Conservation (phyloP, 2,888 invertebrate species). For the Metallyticus violacea region DNA sequence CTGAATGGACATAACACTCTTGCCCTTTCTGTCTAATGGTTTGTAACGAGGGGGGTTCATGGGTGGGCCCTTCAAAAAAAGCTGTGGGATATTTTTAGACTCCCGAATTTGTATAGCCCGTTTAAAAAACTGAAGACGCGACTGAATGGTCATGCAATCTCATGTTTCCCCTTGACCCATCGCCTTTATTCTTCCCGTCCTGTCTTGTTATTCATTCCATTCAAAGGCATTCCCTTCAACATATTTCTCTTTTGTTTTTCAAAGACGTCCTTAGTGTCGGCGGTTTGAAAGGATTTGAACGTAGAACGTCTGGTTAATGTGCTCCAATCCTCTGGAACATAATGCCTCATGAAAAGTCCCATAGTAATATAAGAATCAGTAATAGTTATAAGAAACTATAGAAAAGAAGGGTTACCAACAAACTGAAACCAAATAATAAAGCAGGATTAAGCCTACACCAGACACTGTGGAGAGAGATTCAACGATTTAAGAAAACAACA, state of each 20-base stretch:
- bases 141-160: background rate
- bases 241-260: background rate
- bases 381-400: too few species aligned
- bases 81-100: background rate
- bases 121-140: background rate
- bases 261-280: background rate
- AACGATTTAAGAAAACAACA: too few species aligned
- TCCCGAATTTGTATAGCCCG: background rate
- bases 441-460: too few species aligned
- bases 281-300: background rate
- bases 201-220: background rate
- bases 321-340: background rate
- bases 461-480: too few species aligned
- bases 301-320: background rate
- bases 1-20: background rate
- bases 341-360: too few species aligned
- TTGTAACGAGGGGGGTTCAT: background rate
- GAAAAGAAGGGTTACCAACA: too few species aligned
- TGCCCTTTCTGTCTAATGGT: background rate
- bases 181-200: background rate
- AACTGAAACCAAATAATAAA: too few species aligned
- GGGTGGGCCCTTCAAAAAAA: background rate
- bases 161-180: background rate
- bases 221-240: background rate
- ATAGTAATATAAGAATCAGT: too few species aligned